phyloP scores from a whole-genome alignment of 2,888 invertebrate genomes.

The Melinaea marsaeus region DNA sequence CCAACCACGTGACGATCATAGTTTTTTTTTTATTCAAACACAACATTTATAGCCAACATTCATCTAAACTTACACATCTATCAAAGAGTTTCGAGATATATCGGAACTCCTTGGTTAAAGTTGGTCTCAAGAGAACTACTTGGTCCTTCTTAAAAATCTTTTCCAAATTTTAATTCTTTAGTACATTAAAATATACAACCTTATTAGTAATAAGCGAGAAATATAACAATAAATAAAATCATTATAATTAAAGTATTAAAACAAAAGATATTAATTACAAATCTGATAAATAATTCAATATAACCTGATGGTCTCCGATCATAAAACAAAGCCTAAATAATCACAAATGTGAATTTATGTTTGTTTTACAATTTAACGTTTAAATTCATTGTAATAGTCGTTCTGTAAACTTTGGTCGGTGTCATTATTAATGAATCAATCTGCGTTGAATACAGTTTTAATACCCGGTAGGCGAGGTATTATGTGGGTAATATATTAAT shows the following conservation, averaged over 20 bases:
- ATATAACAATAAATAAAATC: background rate
- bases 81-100: background rate
- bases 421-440: slow-evolving; percentile 72
- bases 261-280: slow-evolving; percentile 3
- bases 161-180: background rate
- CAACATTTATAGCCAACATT: background rate
- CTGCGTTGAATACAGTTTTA: slow-evolving; percentile 41
- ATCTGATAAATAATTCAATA: slow-evolving; percentile 41
- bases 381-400: slow-evolving; percentile 64
- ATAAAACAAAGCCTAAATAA: slow-evolving; percentile 63
- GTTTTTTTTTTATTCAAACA: slow-evolving; percentile 13
- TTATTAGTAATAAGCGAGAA: too few relatives aligned
- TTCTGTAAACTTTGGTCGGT: slow-evolving; percentile 59
- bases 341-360: slow-evolving; percentile 60
- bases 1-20: slow-evolving; percentile 55
- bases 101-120: background rate
- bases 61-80: too few relatives aligned
- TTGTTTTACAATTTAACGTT: slow-evolving; percentile 56
- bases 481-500: slow-evolving; percentile 49
- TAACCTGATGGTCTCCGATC: slow-evolving; percentile 37
- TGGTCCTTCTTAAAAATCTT: background rate
- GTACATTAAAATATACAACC: background rate
- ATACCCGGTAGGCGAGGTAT: slow-evolving; percentile 42
- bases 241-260: slow-evolving; percentile 7
- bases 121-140: too few relatives aligned